These are phyloP conservation scores for Drosophila rufa DNA, from an alignment of 1,140 invertebrate genomes.

Conservation along the genomic window DNA sequence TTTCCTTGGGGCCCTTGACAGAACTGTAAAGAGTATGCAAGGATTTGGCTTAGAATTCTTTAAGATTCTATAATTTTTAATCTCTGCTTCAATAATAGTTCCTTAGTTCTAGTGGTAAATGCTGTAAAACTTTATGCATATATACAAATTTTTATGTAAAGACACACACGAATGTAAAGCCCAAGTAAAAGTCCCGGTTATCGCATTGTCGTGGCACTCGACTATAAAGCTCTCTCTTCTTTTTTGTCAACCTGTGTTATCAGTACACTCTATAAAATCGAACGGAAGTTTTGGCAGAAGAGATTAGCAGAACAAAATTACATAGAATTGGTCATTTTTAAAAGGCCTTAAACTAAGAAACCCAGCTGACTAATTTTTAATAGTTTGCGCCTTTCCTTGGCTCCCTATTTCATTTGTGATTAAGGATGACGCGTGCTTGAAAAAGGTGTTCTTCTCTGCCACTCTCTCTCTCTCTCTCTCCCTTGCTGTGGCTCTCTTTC, in stretches of 20 bases:
- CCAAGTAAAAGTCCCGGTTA: constrained; percentile 1
- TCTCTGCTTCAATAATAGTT: too few relatives aligned
- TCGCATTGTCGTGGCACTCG: constrained; percentile 13
- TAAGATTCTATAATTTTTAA: too few relatives aligned
- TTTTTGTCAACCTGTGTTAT: constrained; percentile 3
- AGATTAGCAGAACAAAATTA: constrained; percentile 5
- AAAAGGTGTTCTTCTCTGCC: constrained; percentile 21
- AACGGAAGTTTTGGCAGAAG: neutral
- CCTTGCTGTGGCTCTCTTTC: neutral
- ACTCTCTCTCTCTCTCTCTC: neutral
- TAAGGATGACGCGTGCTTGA: constrained; percentile 16
- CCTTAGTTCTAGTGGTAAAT: too few relatives aligned
- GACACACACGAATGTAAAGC: neutral
- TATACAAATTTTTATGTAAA: too few relatives aligned
- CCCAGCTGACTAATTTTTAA: neutral
- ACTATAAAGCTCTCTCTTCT: neutral
- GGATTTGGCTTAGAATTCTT: too few relatives aligned
- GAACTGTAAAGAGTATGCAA: neutral
- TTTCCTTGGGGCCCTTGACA: neutral
- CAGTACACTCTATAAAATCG: neutral
- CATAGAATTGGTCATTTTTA: neutral
- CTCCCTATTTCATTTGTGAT: constrained; percentile 2
- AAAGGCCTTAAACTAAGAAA: neutral
- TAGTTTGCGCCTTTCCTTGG: neutral
- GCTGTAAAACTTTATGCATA: neutral